Evolutionary conservation across 2,888 invertebrate genomes (phyloP), one percentile per base, ranked within the genome.

Genomic region (Blomia tropicalis): DNA sequence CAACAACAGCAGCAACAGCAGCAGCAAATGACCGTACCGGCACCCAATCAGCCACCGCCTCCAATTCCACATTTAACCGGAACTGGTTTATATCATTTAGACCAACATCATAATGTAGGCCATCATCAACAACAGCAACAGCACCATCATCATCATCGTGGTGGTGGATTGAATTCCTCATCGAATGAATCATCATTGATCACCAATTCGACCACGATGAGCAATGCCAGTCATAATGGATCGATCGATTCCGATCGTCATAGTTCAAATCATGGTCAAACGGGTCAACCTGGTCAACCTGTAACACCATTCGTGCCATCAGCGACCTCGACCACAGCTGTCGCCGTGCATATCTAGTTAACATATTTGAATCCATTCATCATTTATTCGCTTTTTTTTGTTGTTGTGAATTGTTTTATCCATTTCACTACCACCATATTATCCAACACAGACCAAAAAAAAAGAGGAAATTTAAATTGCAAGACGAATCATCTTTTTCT

Each of bases 291-390:
- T 2, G 56, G 56, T 56, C 19, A 25, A 31, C 11, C 32, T 2
- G 14, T 19, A 22, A 22, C 29, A 14, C 56, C 56, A 31, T 56
- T 56, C 29, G 56, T 56, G 30, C 56, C 56, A 56, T 56, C 56
- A 36, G 56, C 56, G 11, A 30, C 32, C 11, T 56, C 56, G 56
- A 56, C 56, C 3, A 56, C 56, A 11, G 56, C 56, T 4, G 56
- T 56, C 29, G 56, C 56, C 4, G 56, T 56, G 14, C 56, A 56
- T 56, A 56, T 56, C 29, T 56, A 47, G 51, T 47, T 47, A n/a
- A n/a, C n/a, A n/a, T n/a, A n/a, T n/a, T n/a, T n/a, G n/a, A n/a
- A n/a, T n/a, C n/a, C n/a, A n/a, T n/a, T n/a, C n/a, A n/a, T n/a
- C n/a, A n/a, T n/a, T n/a, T n/a, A n/a, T n/a, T n/a, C n/a, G n/a